A percentile compares a stretch with the other conserved stretches of the same genome.
phyloP scores from a whole-genome alignment of 2,888 invertebrate species.

The Poecilobothrus nobilitatus region DNA sequence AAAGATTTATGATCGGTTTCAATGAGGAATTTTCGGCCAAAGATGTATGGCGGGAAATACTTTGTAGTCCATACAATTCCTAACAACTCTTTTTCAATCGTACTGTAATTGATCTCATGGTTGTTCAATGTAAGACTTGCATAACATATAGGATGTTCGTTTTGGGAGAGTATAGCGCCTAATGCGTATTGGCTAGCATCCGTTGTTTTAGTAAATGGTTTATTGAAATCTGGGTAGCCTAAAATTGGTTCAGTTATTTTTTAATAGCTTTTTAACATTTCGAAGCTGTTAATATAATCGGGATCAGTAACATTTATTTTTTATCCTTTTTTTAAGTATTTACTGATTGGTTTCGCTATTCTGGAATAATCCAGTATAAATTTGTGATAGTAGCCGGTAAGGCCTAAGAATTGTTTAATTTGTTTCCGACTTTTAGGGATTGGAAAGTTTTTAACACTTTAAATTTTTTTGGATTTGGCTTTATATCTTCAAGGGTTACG shows the following conservation, averaged over 20 bases:
- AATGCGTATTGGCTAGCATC: conserved; percentile 28
- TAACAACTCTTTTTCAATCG: no score
- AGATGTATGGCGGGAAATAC: no score
- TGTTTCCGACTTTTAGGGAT: conserved; percentile 22
- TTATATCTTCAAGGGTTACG: no score
- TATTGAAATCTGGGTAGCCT: conserved; percentile 19
- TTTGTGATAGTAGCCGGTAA: no score
- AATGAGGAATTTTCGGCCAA: no score
- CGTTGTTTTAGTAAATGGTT: conserved; percentile 29
- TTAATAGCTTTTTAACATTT: conserved; percentile 16
- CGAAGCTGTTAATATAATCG: conserved; percentile 15
- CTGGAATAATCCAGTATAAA: conserved; percentile 38
- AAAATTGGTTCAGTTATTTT: no score
- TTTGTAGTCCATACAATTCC: no score
- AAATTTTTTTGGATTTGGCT: conserved; percentile 16
- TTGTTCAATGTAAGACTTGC: conserved; percentile 28
- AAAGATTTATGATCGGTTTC: conserved; percentile 31
- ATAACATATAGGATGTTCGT: conserved; percentile 28
- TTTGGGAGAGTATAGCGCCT: conserved; percentile 28
- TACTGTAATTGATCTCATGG: no score
- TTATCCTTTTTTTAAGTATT: conserved; percentile 17
- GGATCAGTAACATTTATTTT: no score
- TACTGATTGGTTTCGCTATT: conserved; percentile 13
- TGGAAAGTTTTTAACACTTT: conserved; percentile 20
- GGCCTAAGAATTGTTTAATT: conserved; percentile 19